Base-by-base conservation (phyloP, 2,113 vertebrate genomes). In the Pachycephala philippinensis region DNA sequence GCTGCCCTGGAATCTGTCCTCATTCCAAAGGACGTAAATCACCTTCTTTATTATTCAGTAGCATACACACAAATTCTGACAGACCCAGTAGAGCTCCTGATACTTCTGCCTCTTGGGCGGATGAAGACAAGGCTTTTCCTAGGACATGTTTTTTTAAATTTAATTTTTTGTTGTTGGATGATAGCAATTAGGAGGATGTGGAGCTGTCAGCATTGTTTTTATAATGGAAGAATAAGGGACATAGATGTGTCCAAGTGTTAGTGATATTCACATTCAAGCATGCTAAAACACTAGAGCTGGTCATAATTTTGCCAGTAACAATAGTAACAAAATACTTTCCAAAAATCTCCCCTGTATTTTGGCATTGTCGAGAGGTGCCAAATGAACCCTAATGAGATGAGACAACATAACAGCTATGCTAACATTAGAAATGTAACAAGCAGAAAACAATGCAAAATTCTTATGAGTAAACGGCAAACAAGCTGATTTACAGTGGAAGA, bases 381-480 rank as follows among this genome's bases (percentile, higher is more conserved):
- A 52, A 75, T 18, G 24, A 90, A 21, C 49, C 66, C 53, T 56
- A 71, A 79, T 71, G 61, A 94, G 61, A 70, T 35, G 70, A 71
- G 52, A 53, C 57, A 57, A 64, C 30, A 10, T 33, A 81, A 90
- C 30, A 52, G 30, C 35, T 85, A 35, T 68, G 68, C 49, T 90
- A 76, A 86, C 57, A 83, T 31, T 69, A 63, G 63, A 87, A 94
- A 61, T 30, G 14, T 45, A 42, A 74, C 71, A 89, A 92, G 70
- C 70, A 88, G 76, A 89, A 90, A 89, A 90, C 77, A 87, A 89
- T 49, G 59, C 50, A 70, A 54, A 91, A 89, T 84, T 87, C 81
- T 57, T 65, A 66, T 15, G 54, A 74, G 65, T 50, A 95, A 80
- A 77, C 2, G 4, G 72, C 65, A 89, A 93, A 54, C 44, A 72